Evolutionary conservation across 2,888 invertebrate species (phyloP), one percentile per base, ranked within the genome.

Genomic region (Leptinotarsa peninsularis): DNA sequence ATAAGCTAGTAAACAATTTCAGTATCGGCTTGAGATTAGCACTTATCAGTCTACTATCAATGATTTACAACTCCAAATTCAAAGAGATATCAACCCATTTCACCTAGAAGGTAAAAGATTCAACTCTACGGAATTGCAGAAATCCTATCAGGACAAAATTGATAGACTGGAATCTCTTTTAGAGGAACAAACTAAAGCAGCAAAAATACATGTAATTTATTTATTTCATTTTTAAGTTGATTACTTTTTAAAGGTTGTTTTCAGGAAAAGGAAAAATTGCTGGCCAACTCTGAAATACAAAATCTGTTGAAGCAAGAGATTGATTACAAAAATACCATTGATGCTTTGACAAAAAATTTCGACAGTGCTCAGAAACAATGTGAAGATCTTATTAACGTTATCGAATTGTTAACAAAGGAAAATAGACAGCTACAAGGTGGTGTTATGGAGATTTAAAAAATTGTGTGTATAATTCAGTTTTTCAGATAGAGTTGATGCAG

Each of bases 311-410:
- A 79, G 63, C 76, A 78, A 27, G 82, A 85, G 66, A 77, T 73
- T 67, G 83, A 84, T 17, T 81, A 83, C 74, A 78, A 81, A 49
- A 77, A 71, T 49, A 78, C 80, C 18, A 81, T 83, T 27, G 76
- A 75, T 68, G 77, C 75, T 17, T 78, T 86, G 66, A 79, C 82
- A 43, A 82, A 76, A 75, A 84, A 81, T 72, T 81, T 85, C 67
- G 82, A 85, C 75, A 81, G 74, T 70, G 82, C 85, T 7, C 85
- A 85, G 76, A 82, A 83, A 74, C 85, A 86, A 67, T 85, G 85
- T 70, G 81, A 81, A 72, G 83, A 85, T 71, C 75, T 86, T 3
- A 81, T 85, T 66, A 75, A 81, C 68, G 78, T 85, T 15, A 76
- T 85, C 18, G 84, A 84, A 77, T 78, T 81, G 43, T 76, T 85